Base-by-base conservation (phyloP, 2,797 vertebrate genomes). In the Poeciliopsis turneri region DNA sequence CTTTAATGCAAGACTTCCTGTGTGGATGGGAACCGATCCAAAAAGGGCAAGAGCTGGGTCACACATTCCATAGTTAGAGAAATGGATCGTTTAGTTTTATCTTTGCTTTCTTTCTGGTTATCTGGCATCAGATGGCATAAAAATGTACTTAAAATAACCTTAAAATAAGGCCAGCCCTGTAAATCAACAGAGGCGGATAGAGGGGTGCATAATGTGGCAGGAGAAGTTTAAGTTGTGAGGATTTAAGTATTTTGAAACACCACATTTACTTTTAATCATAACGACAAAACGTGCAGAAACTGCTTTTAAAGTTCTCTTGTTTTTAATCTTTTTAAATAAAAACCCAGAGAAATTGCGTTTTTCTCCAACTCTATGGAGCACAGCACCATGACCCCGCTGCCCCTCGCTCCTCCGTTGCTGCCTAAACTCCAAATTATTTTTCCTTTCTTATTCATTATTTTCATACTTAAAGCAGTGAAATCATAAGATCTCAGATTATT, bases 1-100 rank as follows among this genome's bases (percentile, higher is more conserved):
- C 90, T 91, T 93, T 93, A 91, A 94, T 86, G 88, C 84, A 89
- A 72, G 69, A 89, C 92, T 93, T 95, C 92, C 94, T 94, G 93
- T 92, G 86, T 85, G 84, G 86, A 88, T 88, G 90, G 93, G 93
- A 92, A 75, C 46, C 1, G 71, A 76, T 94, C 89, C 91, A 94
- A 86, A 81, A 86, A 88, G 88, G 87, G 41, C 68, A 90, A 90
- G 84, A 74, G 79, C 75, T 18, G 86, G 93, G 89, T 94, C 91
- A 88, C 75, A 86, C 92, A 93, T 94, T 95, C 92, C 93, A 81
- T 75, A 86, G 80, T 87, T 71, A 87, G 55, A 86, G 79, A 81
- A 85, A 83, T 28, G 16, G 82, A 87, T 75, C 33, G 80, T 75
- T 78, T 68, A 76, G 71, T 81, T 79, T 77, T 64, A 81, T 87